A percentile compares a stretch with the other conserved stretches of the same genome.
Evolutionary conservation across 53 echinoderm and acorn worm species (phyloP).

Genomic region (Luidia sarsii): DNA sequence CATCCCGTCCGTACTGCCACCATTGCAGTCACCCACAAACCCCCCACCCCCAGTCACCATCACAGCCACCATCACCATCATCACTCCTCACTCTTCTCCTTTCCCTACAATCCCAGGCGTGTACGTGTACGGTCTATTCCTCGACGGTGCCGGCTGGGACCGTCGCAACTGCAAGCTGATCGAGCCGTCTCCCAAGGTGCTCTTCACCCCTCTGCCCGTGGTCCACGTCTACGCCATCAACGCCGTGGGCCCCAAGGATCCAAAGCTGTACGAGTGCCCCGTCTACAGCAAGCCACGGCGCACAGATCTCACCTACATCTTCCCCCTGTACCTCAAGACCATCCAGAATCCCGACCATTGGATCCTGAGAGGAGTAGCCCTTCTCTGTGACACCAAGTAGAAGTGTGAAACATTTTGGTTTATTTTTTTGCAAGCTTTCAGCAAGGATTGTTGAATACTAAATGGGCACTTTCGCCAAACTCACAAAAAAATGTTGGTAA

Average conservation of each 20-base stretch:
- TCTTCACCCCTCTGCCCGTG: constrained; percentile 92
- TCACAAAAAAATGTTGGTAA: no score
- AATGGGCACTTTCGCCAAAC: no score
- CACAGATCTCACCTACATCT: constrained; percentile 98
- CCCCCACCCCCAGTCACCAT: no score
- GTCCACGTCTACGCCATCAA: constrained; percentile 97
- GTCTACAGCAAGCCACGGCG: constrained; percentile 90
- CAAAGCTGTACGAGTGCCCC: constrained; percentile 90
- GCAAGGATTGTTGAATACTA: no score
- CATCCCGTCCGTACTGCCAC: no score
- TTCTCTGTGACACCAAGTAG: constrained; percentile 94
- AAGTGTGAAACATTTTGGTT: background rate
- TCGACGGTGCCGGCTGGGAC: constrained; percentile 99
- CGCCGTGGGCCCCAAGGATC: constrained; percentile 78
- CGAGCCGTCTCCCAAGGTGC: constrained; percentile 92
- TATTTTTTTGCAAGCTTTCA: no score
- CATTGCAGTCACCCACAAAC: no score
- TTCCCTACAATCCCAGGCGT: constrained; percentile 66
- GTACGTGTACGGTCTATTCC: constrained; percentile 82
- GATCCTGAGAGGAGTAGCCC: constrained; percentile 91
- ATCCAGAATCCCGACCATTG: constrained; percentile 90
- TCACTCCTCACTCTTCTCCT: background rate
- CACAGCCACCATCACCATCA: no score
- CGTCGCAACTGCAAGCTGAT: constrained; percentile 94
- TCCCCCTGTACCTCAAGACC: constrained; percentile 94